Percentiles rank a stretch among this genome's conserved stretches.
phyloP scores from a whole-genome alignment of 1,140 invertebrate genomes.

The Drosophila kepulauana region DNA sequence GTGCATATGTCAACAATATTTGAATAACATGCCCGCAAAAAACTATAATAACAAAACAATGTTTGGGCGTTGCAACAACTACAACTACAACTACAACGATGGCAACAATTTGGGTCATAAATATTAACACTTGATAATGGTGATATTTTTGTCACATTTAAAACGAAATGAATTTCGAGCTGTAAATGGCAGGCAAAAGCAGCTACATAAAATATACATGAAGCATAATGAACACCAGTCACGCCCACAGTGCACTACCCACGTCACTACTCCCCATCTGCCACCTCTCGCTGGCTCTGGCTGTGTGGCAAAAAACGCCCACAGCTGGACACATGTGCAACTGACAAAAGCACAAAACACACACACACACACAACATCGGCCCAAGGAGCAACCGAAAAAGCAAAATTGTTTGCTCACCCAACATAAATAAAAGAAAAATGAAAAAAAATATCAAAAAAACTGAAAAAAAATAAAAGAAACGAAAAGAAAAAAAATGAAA shows the following conservation, averaged over 20 bases:
- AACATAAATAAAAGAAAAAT: constrained; percentile 64
- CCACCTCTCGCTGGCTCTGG: not conserved
- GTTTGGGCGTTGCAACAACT: constrained; percentile 18
- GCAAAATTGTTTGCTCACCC: constrained; percentile 67
- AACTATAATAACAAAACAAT: not conserved
- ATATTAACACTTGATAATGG: constrained; percentile 54
- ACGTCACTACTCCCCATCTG: not conserved
- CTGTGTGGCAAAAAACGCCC: constrained; percentile 28
- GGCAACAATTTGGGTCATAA: constrained; percentile 45
- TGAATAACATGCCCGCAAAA: constrained; percentile 35
- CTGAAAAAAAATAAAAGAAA: constrained; percentile 7
- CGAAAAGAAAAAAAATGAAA: constrained; percentile 5
- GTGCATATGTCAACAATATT: constrained; percentile 49
- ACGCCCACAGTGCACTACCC: constrained; percentile 12
- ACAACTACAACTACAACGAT: constrained; percentile 12
- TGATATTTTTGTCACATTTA: constrained; percentile 42
- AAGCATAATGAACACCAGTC: constrained; percentile 55
- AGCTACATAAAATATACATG: constrained; percentile 56
- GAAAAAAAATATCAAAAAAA: constrained; percentile 27
- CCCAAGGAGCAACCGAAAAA: constrained; percentile 22
- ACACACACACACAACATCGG: constrained; percentile 20
- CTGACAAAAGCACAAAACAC: constrained; percentile 73
- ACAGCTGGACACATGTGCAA: constrained; percentile 64
- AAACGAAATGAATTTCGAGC: constrained; percentile 37
- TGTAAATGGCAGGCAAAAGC: constrained; percentile 16